phyloP scores from a whole-genome alignment of 2,888 invertebrate genomes.

The Ichneumon xanthorius region DNA sequence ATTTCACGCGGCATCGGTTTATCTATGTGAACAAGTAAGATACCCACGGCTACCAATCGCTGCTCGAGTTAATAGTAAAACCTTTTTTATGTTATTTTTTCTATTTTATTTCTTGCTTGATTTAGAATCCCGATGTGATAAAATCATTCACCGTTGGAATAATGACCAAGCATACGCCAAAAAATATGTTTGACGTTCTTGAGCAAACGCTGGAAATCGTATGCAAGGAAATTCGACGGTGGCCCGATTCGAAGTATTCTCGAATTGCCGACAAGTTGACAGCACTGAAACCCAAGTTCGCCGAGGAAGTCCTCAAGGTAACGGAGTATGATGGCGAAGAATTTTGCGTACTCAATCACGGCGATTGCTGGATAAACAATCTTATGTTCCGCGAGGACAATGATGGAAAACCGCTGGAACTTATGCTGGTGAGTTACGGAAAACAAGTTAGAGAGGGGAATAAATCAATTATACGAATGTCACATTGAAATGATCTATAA shows the following conservation, averaged over 20 bases:
- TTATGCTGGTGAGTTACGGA: constrained; percentile 68
- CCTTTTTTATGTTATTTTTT: not conserved
- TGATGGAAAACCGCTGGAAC: constrained; percentile 66
- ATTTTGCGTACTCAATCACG: constrained; percentile 77
- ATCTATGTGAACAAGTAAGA: constrained; percentile 70
- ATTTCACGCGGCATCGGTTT: constrained; percentile 75
- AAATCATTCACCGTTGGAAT: constrained; percentile 68
- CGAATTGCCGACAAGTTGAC: constrained; percentile 58
- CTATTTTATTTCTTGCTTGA: not conserved
- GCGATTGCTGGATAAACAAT: constrained; percentile 77
- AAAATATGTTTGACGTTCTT: constrained; percentile 44
- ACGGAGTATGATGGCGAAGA: constrained; percentile 68
- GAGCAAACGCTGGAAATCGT: constrained; percentile 54
- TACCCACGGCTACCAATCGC: not conserved
- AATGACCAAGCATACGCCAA: constrained; percentile 62
- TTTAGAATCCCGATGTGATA: constrained; percentile 69
- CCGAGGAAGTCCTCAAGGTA: constrained; percentile 23
- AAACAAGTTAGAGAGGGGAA: constrained; percentile 62
- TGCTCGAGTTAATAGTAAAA: not conserved
- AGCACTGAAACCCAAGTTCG: constrained; percentile 34
- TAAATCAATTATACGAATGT: not conserved
- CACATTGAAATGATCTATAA: not conserved
- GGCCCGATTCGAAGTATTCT: constrained; percentile 63
- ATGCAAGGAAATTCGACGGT: constrained; percentile 53
- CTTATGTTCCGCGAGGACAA: constrained; percentile 73